Evolutionary conservation across 2,888 invertebrate genomes (phyloP), one percentile per base, ranked within the genome.

Genomic region (Eretmocerus hayati): DNA sequence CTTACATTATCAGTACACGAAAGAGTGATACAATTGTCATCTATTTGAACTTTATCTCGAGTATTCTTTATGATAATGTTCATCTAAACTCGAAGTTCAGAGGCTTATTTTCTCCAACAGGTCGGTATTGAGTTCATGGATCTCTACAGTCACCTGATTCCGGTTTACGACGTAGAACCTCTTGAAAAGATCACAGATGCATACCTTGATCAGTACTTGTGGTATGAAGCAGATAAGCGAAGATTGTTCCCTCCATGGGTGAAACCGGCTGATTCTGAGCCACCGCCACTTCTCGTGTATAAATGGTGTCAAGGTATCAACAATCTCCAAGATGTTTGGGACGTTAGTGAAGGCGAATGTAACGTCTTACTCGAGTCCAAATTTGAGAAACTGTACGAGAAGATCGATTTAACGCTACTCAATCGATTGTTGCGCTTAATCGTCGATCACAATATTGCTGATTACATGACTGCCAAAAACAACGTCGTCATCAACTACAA

Each of bases 121-220:
- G 89, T 92, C 49, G 96, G 97, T 36, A 99, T 99, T 63, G 99
- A 99, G 73, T 99, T 99, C 73, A 99, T 99, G 99, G 99, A 99
- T 71, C 78, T 99, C 47, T 99, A 99, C 77, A 96, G 95, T 52
- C 97, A 99, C 67, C 74, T 99, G 54, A 94, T 99, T 55, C 99
- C 99, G 0, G 99, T 99, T 0, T 99, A 99, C 70, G 99, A 99
- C 69, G 96, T 99, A 35, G 99, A 99, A 65, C 99, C 99, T 0
- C 75, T 99, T 46, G 99, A 99, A 73, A 99, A 99, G 75, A 99
- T 99, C 54, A 99, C 99, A 0, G 99, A 99, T 69, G 99, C 99
- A 1, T 99, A 99, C 73, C 76, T 99, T 48, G 99, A 99, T 76
- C 99, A 99, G 74, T 99, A 99, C 73, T 75, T 99, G 42, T 99